A percentile compares a stretch with the other conserved stretches of the same genome.
phyloP scores from a whole-genome alignment of 2,113 vertebrate species.

The Forbesichthys papilliferus region DNA sequence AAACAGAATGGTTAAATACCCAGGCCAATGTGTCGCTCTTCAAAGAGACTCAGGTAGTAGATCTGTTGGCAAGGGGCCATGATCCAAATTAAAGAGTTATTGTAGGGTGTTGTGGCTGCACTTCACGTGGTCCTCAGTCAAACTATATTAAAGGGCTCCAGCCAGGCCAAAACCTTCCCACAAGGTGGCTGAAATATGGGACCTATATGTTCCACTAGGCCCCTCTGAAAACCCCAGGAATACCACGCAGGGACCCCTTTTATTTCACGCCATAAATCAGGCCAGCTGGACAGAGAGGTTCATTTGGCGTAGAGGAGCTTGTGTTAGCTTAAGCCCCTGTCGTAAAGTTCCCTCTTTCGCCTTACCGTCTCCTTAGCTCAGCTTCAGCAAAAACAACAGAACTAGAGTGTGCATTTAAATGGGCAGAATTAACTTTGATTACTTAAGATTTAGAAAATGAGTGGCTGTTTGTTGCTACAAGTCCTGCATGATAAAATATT shows the following conservation, averaged over 20 bases:
- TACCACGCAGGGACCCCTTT: slow-evolving; percentile 71
- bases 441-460: slow-evolving; percentile 69
- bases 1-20: slow-evolving; percentile 83
- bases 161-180: slow-evolving; percentile 62
- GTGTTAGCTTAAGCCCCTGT: slow-evolving; percentile 64
- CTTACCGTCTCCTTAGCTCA: slow-evolving; percentile 13
- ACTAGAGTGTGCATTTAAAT: slow-evolving; percentile 43
- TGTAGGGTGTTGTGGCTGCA: slow-evolving; percentile 65
- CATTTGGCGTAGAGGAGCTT: slow-evolving; percentile 68
- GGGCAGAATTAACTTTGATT: slow-evolving; percentile 70
- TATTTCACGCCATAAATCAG: slow-evolving; percentile 78
- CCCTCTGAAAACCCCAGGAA: slow-evolving; percentile 69
- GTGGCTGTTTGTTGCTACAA: slow-evolving; percentile 69
- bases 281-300: slow-evolving; percentile 62
- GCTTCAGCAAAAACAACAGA: slow-evolving; percentile 44
- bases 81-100: slow-evolving; percentile 77
- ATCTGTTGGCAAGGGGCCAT: slow-evolving; percentile 71
- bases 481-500: slow-evolving; percentile 72
- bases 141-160: slow-evolving; percentile 67
- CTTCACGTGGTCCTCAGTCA: slow-evolving; percentile 64
- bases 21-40: slow-evolving; percentile 79
- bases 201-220: slow-evolving; percentile 52
- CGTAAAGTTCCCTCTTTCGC: slow-evolving; percentile 38
- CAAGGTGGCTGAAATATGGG: slow-evolving; percentile 73
- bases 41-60: slow-evolving; percentile 82